Percentiles rank a stretch among this genome's conserved stretches.
phyloP scores from a whole-genome alignment of 2,888 invertebrate species.

The Lasioglossum oenotherae region DNA sequence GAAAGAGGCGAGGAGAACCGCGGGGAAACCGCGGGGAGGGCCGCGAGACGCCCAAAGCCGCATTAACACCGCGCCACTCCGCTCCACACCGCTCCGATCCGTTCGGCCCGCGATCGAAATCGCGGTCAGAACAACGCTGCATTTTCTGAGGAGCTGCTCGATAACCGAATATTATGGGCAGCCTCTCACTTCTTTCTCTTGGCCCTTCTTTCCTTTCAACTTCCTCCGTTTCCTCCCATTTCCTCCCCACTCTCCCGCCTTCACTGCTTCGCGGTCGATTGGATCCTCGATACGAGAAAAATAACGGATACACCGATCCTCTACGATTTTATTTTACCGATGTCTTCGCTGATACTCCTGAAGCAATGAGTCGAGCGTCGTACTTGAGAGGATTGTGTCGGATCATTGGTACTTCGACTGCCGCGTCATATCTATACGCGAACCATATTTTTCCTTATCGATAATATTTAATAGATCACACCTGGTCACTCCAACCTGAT shows the following conservation, averaged over 20 bases:
- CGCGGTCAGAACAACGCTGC: constrained; percentile 62
- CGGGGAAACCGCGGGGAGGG: constrained; percentile 24
- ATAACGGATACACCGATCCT: neutral
- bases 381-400: neutral
- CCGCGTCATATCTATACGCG: neutral
- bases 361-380: neutral
- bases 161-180: constrained; percentile 58
- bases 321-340: neutral
- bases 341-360: neutral
- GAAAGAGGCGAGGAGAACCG: constrained; percentile 3
- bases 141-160: constrained; percentile 58
- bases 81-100: constrained; percentile 20
- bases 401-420: neutral
- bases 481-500: neutral
- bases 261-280: neutral
- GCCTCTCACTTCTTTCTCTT: neutral
- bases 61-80: constrained; percentile 70
- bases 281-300: neutral
- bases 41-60: constrained; percentile 72
- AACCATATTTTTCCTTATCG: neutral
- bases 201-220: neutral
- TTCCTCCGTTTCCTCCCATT: neutral
- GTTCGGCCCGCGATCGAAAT: constrained; percentile 63
- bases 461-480: neutral
- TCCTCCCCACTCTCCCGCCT: neutral